Percentiles rank a stretch among this genome's conserved stretches.
Conservation (phyloP, 2,797 vertebrate genomes). For the Halcyon leucocephala region DNA sequence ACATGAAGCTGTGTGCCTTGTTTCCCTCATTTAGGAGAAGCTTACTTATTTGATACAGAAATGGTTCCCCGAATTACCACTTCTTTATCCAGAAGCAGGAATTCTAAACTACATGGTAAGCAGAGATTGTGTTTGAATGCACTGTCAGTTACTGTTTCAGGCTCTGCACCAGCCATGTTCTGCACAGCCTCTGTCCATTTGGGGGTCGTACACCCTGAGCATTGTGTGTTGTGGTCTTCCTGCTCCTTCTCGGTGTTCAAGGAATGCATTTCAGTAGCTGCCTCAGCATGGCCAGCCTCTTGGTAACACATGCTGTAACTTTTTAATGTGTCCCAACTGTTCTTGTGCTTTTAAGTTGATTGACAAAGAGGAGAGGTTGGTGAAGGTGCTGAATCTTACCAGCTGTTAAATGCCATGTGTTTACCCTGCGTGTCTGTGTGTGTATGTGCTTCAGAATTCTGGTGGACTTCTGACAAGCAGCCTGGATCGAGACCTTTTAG, state of each 20-base stretch:
- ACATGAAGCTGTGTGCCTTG: background rate
- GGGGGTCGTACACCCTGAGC: background rate
- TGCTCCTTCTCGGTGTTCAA: background rate
- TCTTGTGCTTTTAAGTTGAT: background rate
- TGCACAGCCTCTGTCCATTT: background rate
- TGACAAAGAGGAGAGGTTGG: background rate
- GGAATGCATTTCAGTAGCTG: background rate
- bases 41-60: constrained; percentile 77
- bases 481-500: constrained; percentile 84
- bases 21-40: constrained; percentile 71
- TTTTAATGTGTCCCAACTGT: background rate
- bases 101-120: constrained; percentile 83
- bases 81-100: constrained; percentile 81
- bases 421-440: background rate
- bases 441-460: constrained; percentile 75
- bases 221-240: background rate
- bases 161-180: background rate
- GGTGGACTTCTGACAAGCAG: constrained; percentile 80
- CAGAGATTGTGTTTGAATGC: background rate
- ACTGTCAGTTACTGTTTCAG: background rate
- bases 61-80: constrained; percentile 83
- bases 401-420: background rate
- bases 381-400: background rate
- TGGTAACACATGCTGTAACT: background rate
- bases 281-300: background rate